A percentile compares a stretch with the other conserved stretches of the same genome.
Evolutionary conservation across 2,888 invertebrate species (phyloP).

Genomic region (Ctena decussata): DNA sequence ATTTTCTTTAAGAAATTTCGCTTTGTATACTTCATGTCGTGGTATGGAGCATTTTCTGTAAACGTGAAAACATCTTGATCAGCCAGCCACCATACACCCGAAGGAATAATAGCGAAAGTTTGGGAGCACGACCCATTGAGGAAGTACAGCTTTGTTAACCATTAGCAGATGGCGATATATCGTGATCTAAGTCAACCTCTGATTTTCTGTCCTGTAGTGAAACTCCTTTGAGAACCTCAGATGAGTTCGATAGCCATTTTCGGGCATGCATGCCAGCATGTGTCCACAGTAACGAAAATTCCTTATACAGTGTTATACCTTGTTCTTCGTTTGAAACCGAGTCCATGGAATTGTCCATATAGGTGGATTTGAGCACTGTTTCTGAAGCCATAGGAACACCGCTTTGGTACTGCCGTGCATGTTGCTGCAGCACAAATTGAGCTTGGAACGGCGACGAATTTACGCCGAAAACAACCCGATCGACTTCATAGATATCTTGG

Average conservation of each 20-base stretch:
- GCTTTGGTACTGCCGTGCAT: slow-evolving; percentile 30
- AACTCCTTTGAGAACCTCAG: slow-evolving; percentile 40
- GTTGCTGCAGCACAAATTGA: slow-evolving; percentile 46
- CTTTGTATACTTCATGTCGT: not conserved
- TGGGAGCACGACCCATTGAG: too few species aligned
- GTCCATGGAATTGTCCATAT: slow-evolving; percentile 60
- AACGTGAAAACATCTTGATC: too few species aligned
- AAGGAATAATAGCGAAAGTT: too few species aligned
- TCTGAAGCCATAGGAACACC: slow-evolving; percentile 36
- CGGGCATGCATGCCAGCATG: slow-evolving; percentile 49
- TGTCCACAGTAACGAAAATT: slow-evolving; percentile 36
- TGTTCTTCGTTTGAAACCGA: too few species aligned
- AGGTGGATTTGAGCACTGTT: slow-evolving; percentile 53
- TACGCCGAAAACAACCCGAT: slow-evolving; percentile 49
- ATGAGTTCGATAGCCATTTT: slow-evolving; percentile 54
- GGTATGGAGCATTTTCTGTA: too few species aligned
- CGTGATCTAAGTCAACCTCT: slow-evolving; percentile 40
- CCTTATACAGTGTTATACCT: slow-evolving; percentile 49
- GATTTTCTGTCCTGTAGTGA: slow-evolving; percentile 41
- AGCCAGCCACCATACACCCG: too few species aligned
- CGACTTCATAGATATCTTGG: slow-evolving; percentile 50
- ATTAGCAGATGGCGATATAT: slow-evolving; percentile 47
- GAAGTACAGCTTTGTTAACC: too few species aligned
- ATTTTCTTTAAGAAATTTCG: not conserved
- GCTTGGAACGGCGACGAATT: too few species aligned